phyloP scores from a whole-genome alignment of 1,140 invertebrate species.

The Phenacoccus solenopsis region DNA sequence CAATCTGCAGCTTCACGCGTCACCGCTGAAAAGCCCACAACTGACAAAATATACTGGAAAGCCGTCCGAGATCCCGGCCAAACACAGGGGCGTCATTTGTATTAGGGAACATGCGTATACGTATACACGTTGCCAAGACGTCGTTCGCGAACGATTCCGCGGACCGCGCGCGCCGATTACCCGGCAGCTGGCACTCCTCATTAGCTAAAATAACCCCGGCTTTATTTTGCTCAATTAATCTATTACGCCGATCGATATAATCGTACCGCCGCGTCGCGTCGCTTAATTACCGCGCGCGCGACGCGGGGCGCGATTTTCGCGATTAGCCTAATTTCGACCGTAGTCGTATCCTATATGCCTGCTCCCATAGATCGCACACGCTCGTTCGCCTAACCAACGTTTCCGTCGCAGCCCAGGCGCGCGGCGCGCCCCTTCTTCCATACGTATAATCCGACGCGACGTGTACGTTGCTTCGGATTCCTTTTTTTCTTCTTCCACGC shows the following conservation, averaged over 20 bases:
- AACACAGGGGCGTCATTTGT: constrained; percentile 15
- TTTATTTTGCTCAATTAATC: constrained; percentile 3
- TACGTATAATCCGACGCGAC: no score
- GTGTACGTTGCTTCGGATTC: no score
- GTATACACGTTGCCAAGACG: background rate
- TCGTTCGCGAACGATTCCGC: background rate
- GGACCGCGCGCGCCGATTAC: no score
- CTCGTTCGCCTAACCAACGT: no score
- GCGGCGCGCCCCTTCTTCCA: no score
- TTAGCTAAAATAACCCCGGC: constrained; percentile 1
- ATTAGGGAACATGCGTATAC: constrained; percentile 13
- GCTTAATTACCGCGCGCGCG: background rate
- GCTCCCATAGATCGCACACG: no score
- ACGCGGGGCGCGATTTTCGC: no score
- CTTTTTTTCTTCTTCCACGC: no score
- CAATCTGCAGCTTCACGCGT: background rate
- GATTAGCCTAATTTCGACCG: no score
- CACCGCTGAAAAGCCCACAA: constrained; percentile 12
- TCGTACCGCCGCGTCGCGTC: no score
- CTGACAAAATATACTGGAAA: constrained; percentile 14
- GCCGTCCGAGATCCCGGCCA: constrained; percentile 13
- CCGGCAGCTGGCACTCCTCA: background rate
- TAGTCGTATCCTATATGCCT: no score
- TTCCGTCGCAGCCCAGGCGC: no score
- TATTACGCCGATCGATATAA: background rate